These are phyloP conservation scores for Catocala nupta DNA, from an alignment of 2,888 invertebrate genomes.

Conservation along the genomic window DNA sequence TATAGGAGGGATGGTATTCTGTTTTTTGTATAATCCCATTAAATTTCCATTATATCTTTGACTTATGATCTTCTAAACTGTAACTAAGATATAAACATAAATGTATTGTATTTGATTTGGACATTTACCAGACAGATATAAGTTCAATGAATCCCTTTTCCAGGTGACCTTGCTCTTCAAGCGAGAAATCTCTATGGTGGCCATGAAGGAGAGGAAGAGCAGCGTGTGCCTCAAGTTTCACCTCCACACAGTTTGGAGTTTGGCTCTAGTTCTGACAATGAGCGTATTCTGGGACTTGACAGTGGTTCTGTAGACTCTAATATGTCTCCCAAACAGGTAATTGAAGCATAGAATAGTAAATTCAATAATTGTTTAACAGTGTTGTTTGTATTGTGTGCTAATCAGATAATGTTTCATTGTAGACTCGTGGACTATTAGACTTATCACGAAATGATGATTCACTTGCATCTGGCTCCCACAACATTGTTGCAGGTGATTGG, in stretches of 20 bases:
- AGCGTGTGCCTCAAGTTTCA: constrained; percentile 92
- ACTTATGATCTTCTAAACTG: no score
- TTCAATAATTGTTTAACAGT: no score
- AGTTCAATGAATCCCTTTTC: constrained; percentile 5
- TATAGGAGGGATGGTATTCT: no score
- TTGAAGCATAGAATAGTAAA: no score
- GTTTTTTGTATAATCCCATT: no score
- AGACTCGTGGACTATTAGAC: constrained; percentile 89
- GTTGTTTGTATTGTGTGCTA: no score
- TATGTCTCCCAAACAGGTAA: constrained; percentile 93
- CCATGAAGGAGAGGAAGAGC: constrained; percentile 91
- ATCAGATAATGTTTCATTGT: constrained; percentile 19
- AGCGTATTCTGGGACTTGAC: constrained; percentile 95
- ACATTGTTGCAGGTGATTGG: constrained; percentile 94
- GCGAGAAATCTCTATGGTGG: constrained; percentile 79
- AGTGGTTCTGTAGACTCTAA: constrained; percentile 92
- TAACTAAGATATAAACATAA: no score
- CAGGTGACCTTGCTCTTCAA: constrained; percentile 83
- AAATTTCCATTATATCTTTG: no score
- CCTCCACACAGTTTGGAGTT: constrained; percentile 92
- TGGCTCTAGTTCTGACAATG: constrained; percentile 91
- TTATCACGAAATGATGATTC: constrained; percentile 88
- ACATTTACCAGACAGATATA: no score
- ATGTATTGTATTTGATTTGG: no score
- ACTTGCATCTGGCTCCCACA: constrained; percentile 72